phyloP scores from a whole-genome alignment of 2,113 vertebrate genomes.

The Lamprotornis superbus region DNA sequence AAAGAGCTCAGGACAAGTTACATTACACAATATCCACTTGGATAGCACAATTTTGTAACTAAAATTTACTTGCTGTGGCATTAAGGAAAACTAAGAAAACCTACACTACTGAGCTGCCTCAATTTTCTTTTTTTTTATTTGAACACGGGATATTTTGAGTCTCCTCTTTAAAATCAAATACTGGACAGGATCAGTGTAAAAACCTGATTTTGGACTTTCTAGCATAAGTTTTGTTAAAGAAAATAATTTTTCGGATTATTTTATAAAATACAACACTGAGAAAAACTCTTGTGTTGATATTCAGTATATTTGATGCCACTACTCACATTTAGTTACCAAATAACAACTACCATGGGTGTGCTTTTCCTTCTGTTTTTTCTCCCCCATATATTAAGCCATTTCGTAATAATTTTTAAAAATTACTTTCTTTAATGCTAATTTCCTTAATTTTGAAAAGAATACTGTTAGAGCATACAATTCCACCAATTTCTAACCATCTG shows the following conservation, averaged over 20 bases:
- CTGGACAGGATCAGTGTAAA: not conserved
- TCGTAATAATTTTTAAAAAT: not conserved
- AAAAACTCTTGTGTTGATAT: not conserved
- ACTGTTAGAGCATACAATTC: not conserved
- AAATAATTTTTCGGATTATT: not conserved
- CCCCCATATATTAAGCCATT: not conserved
- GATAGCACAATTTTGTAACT: not conserved
- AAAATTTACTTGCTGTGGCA: not conserved
- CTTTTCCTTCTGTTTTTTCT: not conserved
- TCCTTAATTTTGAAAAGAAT: not conserved
- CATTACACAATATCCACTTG: not conserved
- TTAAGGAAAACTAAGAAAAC: not conserved
- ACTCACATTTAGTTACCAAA: not conserved
- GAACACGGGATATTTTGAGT: not conserved
- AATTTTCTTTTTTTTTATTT: not conserved
- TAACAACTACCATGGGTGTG: not conserved
- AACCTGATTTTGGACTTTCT: not conserved
- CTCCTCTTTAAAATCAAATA: not conserved
- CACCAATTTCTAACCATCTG: not conserved
- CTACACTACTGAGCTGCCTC: not conserved
- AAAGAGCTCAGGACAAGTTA: not conserved
- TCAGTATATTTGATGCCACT: not conserved
- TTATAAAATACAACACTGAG: not conserved
- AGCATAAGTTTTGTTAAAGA: not conserved
- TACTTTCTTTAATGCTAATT: not conserved